A percentile compares a stretch with the other conserved stretches of the same genome.
phyloP scores from a whole-genome alignment of 1,140 invertebrate species.

The Lordiphosa collinella region DNA sequence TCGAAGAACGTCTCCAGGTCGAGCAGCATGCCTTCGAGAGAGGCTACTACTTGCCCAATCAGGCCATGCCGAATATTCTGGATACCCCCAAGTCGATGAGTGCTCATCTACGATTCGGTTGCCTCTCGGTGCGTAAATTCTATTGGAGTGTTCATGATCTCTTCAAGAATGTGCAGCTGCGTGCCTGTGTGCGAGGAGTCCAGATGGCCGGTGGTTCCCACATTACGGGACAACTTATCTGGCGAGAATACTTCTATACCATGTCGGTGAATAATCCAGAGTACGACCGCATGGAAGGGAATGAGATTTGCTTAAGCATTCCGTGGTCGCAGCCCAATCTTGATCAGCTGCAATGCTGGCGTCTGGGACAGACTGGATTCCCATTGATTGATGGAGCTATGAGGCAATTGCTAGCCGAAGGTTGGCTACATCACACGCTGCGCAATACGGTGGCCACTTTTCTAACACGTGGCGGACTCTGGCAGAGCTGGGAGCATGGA shows the following conservation, averaged over 20 bases:
- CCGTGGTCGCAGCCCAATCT: constrained; percentile 83
- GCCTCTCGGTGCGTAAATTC: constrained; percentile 84
- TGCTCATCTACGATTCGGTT: constrained; percentile 85
- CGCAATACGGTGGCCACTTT: constrained; percentile 87
- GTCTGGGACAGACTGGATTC: constrained; percentile 86
- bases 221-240: constrained; percentile 86
- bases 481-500: constrained; percentile 87
- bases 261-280: constrained; percentile 85
- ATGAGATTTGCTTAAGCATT: constrained; percentile 87
- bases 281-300: constrained; percentile 86
- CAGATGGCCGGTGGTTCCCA: constrained; percentile 67
- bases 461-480: constrained; percentile 86
- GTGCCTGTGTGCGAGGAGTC: constrained; percentile 73
- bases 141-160: constrained; percentile 85
- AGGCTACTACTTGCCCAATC: constrained; percentile 84
- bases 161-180: constrained; percentile 81
- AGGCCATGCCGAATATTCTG: constrained; percentile 84
- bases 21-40: constrained; percentile 83
- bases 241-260: constrained; percentile 90
- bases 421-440: constrained; percentile 86
- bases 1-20: constrained; percentile 81
- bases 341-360: constrained; percentile 83
- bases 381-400: constrained; percentile 89
- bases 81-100: constrained; percentile 85
- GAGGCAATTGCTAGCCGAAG: constrained; percentile 82